phyloP scores from a whole-genome alignment of 2,113 vertebrate genomes.

The Perccottus glenii region DNA sequence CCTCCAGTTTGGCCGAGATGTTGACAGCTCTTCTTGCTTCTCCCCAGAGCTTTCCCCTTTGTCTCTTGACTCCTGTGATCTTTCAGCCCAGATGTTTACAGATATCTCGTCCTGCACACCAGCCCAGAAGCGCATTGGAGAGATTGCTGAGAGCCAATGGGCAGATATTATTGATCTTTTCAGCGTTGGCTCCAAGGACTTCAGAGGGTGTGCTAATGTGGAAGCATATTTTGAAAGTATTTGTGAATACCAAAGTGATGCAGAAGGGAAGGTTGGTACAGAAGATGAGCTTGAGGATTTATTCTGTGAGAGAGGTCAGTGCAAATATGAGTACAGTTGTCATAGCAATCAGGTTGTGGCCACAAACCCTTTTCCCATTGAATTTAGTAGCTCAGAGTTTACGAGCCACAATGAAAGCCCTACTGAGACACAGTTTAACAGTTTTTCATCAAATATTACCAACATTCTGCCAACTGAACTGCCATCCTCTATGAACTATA shows the following conservation, averaged over 20 bases:
- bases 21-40: conserved; percentile 31
- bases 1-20: conserved; percentile 5
- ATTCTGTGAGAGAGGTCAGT: conserved; percentile 6
- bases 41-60: conserved; percentile 55
- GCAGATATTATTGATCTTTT: conserved; percentile 66
- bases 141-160: conserved; percentile 57
- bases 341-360: conserved; percentile 16
- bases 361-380: neutral
- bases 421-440: conserved; percentile 16
- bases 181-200: conserved; percentile 19
- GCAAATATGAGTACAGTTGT: conserved; percentile 13
- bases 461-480: conserved; percentile 23
- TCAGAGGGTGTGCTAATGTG: conserved; percentile 30
- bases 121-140: conserved; percentile 22
- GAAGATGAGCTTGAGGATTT: conserved; percentile 30
- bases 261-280: conserved; percentile 5
- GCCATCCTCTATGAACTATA: neutral
- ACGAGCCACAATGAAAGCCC: neutral
- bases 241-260: conserved; percentile 41
- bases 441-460: neutral
- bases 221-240: conserved; percentile 56
- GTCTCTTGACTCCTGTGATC: conserved; percentile 69
- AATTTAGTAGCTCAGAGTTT: conserved; percentile 6
- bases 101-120: conserved; percentile 36
- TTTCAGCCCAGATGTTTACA: conserved; percentile 59